phyloP scores from a whole-genome alignment of 2,888 invertebrate genomes.

The Cecidostiba fungosa region DNA sequence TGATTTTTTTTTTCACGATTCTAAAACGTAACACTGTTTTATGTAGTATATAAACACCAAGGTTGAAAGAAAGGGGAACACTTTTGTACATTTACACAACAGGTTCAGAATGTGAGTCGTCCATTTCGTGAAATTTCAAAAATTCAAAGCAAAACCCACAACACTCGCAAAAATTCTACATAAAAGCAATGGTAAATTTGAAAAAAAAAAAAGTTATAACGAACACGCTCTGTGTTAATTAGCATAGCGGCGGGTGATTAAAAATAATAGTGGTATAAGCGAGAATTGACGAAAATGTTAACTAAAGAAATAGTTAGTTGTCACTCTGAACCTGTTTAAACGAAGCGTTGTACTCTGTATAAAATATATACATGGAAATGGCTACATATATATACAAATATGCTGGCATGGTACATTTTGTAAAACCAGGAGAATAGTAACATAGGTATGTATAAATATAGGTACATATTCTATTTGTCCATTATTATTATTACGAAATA shows the following conservation, averaged over 20 bases:
- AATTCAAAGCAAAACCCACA: background rate
- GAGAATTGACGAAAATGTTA: background rate
- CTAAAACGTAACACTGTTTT: background rate
- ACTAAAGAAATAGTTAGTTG: background rate
- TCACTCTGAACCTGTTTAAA: conserved; percentile 39
- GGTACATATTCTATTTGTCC: conserved; percentile 26
- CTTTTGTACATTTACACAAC: background rate
- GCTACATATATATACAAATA: background rate
- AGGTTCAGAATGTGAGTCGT: background rate
- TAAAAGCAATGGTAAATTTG: background rate
- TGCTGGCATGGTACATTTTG: conserved; percentile 59
- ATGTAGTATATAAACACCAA: background rate
- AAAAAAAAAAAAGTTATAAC: background rate
- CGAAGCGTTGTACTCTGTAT: background rate
- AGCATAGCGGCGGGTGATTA: background rate
- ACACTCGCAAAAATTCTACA: background rate
- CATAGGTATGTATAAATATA: conserved; percentile 2
- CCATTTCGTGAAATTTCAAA: background rate
- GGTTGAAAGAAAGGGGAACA: background rate
- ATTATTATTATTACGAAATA: conserved; percentile 56
- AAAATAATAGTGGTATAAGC: conserved; percentile 7
- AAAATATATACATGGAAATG: background rate
- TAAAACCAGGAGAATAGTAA: conserved; percentile 45
- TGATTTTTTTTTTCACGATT: background rate
- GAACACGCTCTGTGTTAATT: background rate